A percentile compares a stretch with the other conserved stretches of the same genome.
phyloP scores from a whole-genome alignment of 2,113 vertebrate species.

The Crotalus viridis region DNA sequence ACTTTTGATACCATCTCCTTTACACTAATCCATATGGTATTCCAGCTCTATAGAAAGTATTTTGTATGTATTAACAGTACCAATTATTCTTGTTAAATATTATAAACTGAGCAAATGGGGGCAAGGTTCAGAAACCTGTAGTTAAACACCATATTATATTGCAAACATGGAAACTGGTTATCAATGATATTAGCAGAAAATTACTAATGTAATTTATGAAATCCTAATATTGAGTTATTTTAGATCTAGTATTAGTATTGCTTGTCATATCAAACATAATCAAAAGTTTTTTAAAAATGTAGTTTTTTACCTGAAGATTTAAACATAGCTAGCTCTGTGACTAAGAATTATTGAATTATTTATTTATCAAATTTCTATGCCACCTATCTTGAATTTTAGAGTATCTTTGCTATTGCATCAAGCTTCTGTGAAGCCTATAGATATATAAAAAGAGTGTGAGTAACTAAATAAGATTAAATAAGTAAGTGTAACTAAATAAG shows the following conservation, averaged over 20 bases:
- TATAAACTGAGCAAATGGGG: background rate
- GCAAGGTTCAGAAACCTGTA: background rate
- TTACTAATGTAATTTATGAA: background rate
- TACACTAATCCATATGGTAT: background rate
- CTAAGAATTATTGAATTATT: background rate
- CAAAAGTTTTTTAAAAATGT: slow-evolving; percentile 58
- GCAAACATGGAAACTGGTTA: background rate
- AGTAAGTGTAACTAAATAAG: background rate
- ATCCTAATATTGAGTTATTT: background rate
- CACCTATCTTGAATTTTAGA: background rate
- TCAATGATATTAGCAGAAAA: background rate
- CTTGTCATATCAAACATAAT: background rate
- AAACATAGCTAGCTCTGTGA: background rate
- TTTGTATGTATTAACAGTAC: background rate
- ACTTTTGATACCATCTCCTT: background rate
- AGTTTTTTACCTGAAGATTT: background rate
- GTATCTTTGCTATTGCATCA: background rate
- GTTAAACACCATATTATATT: background rate
- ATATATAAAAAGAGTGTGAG: background rate
- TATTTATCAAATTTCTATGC: too few species aligned
- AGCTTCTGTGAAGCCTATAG: background rate
- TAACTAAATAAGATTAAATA: background rate
- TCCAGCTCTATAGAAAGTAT: background rate
- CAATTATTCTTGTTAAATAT: background rate
- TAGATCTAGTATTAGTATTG: background rate